These are phyloP conservation scores for Nothobranchius furzeri DNA, from an alignment of 2,113 vertebrate species.

Conservation along the genomic window DNA sequence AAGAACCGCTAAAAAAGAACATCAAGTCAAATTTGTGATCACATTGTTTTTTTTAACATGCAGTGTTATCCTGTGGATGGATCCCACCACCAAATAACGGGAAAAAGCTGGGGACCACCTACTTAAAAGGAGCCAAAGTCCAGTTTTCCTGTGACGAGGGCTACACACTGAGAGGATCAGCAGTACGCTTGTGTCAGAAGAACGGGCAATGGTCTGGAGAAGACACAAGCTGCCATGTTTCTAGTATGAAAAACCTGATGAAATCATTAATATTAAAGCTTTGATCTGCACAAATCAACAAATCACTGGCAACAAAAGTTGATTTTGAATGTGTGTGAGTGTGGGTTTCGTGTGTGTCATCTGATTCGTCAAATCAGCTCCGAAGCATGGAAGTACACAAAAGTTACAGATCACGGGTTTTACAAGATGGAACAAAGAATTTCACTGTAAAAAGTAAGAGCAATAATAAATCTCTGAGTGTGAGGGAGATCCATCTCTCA, in stretches of 20 bases:
- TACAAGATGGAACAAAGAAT: background rate
- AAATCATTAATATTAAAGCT: slow-evolving; percentile 19
- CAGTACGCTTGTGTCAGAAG: slow-evolving; percentile 76
- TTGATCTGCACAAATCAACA: slow-evolving; percentile 33
- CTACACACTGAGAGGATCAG: slow-evolving; percentile 78
- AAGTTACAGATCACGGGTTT: background rate
- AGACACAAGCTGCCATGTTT: slow-evolving; percentile 65
- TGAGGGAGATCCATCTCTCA: too few species aligned
- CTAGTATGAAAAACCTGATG: slow-evolving; percentile 44
- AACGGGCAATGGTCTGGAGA: slow-evolving; percentile 83
- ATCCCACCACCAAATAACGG: slow-evolving; percentile 82
- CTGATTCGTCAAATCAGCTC: slow-evolving; percentile 24
- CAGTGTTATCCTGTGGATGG: slow-evolving; percentile 89
- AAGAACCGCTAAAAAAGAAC: background rate
- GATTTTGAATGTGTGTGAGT: background rate
- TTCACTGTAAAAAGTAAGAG: background rate
- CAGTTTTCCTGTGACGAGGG: slow-evolving; percentile 77
- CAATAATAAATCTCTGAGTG: background rate
- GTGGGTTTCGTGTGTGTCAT: background rate
- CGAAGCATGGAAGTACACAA: background rate
- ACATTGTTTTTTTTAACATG: background rate
- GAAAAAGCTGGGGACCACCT: slow-evolving; percentile 80
- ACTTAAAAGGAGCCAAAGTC: slow-evolving; percentile 81
- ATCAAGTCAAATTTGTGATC: background rate
- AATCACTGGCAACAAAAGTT: slow-evolving; percentile 13